These are phyloP conservation scores for Brachypteracias leptosomus DNA, from an alignment of 2,113 vertebrate species.

Conservation along the genomic window DNA sequence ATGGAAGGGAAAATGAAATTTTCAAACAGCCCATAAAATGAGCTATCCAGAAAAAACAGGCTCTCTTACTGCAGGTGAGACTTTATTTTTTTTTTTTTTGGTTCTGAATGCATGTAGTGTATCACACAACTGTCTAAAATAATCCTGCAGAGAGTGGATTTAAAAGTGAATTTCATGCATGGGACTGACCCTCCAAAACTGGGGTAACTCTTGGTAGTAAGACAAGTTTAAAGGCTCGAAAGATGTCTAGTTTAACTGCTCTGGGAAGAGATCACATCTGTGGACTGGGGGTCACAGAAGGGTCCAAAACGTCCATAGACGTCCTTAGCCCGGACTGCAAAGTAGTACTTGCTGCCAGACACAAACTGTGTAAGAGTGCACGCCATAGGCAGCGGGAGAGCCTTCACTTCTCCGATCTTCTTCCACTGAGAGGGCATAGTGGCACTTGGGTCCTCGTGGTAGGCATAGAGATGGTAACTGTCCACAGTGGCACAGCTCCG, in stretches of 20 bases:
- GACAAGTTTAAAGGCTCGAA: constrained; percentile 56
- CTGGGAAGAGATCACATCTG: constrained; percentile 90
- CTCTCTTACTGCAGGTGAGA: constrained; percentile 65
- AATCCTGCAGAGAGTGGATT: constrained; percentile 71
- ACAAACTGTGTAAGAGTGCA: constrained; percentile 98
- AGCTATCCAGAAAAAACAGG: constrained; percentile 66
- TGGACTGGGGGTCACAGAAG: constrained; percentile 98
- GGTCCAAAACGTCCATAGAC: constrained; percentile 93
- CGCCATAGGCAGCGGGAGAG: constrained; percentile 95
- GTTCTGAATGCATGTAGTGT: constrained; percentile 76
- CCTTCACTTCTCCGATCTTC: constrained; percentile 97
- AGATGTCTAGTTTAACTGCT: constrained; percentile 74
- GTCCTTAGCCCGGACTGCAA: constrained; percentile 95
- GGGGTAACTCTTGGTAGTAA: constrained; percentile 42
- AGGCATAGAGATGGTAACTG: constrained; percentile 98
- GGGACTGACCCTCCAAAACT: constrained; percentile 68
- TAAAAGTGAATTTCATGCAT: constrained; percentile 77
- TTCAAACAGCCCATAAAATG: constrained; percentile 52
- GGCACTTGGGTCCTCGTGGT: constrained; percentile 80
- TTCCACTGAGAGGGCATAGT: constrained; percentile 90
- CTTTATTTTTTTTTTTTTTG: constrained; percentile 68
- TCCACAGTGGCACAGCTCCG: constrained; percentile 90
- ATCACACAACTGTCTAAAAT: constrained; percentile 65
- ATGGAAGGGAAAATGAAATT: constrained; percentile 46
- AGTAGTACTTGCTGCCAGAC: constrained; percentile 96